These are phyloP conservation scores for Acanthurus leucopareius DNA, from an alignment of 2,797 vertebrate species.

Conservation along the genomic window DNA sequence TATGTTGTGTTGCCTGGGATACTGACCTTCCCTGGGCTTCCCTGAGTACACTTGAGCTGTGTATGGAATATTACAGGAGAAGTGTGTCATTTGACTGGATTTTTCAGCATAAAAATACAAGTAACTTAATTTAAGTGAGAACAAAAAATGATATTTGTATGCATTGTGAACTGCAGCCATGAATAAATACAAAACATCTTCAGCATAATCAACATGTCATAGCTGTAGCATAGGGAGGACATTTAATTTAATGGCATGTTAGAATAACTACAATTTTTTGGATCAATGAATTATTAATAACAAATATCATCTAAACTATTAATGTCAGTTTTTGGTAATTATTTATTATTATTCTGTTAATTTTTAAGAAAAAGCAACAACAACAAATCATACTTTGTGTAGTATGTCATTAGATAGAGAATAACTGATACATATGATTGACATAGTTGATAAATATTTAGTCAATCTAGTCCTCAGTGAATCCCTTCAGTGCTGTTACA, in stretches of 20 bases:
- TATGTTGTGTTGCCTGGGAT: constrained; percentile 83
- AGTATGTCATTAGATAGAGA: constrained; percentile 8
- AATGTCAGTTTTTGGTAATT: background rate
- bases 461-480: background rate
- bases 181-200: constrained; percentile 64
- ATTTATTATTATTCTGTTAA: no score
- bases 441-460: background rate
- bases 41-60: constrained; percentile 86
- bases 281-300: background rate
- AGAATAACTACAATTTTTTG: background rate
- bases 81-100: constrained; percentile 80
- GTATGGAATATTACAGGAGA: constrained; percentile 85
- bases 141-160: constrained; percentile 61
- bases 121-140: constrained; percentile 70
- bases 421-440: background rate
- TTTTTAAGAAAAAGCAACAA: no score
- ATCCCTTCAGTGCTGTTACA: background rate
- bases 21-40: constrained; percentile 86
- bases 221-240: constrained; percentile 25
- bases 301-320: background rate
- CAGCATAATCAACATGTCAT: constrained; percentile 52
- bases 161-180: constrained; percentile 69
- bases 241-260: constrained; percentile 24
- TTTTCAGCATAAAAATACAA: constrained; percentile 81
- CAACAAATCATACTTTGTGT: no score